Evolutionary conservation across 1,140 invertebrate genomes (phyloP).

Genomic region (silkworm (Bombyx mori)): DNA sequence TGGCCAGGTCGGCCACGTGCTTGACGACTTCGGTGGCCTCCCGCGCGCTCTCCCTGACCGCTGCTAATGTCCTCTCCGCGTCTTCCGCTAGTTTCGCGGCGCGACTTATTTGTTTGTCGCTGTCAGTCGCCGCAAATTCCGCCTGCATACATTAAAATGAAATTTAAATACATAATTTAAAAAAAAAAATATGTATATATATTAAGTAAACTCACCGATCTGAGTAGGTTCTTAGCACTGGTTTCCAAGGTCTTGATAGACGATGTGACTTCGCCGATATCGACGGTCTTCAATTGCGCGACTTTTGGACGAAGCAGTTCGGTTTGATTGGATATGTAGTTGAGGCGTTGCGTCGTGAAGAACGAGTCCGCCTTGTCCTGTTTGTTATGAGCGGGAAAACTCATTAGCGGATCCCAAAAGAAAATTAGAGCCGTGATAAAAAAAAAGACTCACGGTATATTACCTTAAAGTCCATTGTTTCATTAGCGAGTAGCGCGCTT

Average conservation of each 20-base stretch:
- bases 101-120: constrained; percentile 66
- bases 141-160: constrained; percentile 28
- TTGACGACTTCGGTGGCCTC: constrained; percentile 73
- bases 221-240: constrained; percentile 42
- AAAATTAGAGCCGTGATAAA: neutral
- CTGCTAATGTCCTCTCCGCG: constrained; percentile 70
- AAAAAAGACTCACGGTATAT: neutral
- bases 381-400: neutral
- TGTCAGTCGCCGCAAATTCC: constrained; percentile 67
- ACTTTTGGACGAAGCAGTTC: constrained; percentile 40
- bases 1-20: constrained; percentile 77
- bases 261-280: constrained; percentile 34
- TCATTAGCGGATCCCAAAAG: too few species aligned
- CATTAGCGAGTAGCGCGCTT: constrained; percentile 34
- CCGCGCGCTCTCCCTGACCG: constrained; percentile 67
- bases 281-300: constrained; percentile 36
- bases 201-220: constrained; percentile 40
- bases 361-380: constrained; percentile 63
- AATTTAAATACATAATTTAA: neutral
- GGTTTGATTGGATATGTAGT: constrained; percentile 56
- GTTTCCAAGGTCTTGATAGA: constrained; percentile 42
- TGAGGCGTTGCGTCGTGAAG: constrained; percentile 59
- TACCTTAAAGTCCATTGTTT: constrained; percentile 60
- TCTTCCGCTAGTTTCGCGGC: constrained; percentile 72
- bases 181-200: neutral